These are phyloP conservation scores for Trypoxylon attenuatum DNA, from an alignment of 2,888 invertebrate genomes.

Conservation along the genomic window DNA sequence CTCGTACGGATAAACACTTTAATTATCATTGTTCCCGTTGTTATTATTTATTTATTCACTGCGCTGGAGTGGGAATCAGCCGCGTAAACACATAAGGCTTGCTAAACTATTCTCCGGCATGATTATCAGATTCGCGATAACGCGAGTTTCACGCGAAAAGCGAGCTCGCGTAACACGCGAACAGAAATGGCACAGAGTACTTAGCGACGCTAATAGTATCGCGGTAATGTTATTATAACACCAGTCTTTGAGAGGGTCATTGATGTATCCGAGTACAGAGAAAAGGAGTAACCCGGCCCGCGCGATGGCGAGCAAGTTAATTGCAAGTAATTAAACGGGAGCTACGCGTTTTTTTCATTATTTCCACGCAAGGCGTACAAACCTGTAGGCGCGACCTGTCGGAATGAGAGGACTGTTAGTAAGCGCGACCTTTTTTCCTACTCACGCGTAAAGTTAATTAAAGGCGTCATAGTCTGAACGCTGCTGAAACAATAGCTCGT, in stretches of 20 bases:
- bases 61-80: not conserved
- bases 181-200: slow-evolving; percentile 13
- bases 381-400: no score
- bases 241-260: not conserved
- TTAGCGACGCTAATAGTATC: slow-evolving; percentile 27
- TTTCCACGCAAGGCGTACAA: no score
- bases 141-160: no score
- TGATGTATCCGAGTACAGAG: slow-evolving; percentile 12
- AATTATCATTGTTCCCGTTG: no score
- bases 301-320: slow-evolving; percentile 11
- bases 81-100: not conserved
- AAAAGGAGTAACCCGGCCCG: slow-evolving; percentile 24
- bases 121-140: not conserved
- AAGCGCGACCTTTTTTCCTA: no score
- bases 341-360: not conserved
- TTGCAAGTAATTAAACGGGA: slow-evolving; percentile 12
- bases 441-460: no score
- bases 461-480: no score
- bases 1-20: not conserved
- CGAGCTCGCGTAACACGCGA: no score
- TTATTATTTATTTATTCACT: not conserved
- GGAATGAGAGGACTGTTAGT: not conserved
- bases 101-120: not conserved
- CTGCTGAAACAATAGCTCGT: no score
- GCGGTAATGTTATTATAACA: slow-evolving; percentile 22